Conservation (phyloP, 2,113 vertebrate genomes). For the Sinocyclocheilus maitianheensis region DNA sequence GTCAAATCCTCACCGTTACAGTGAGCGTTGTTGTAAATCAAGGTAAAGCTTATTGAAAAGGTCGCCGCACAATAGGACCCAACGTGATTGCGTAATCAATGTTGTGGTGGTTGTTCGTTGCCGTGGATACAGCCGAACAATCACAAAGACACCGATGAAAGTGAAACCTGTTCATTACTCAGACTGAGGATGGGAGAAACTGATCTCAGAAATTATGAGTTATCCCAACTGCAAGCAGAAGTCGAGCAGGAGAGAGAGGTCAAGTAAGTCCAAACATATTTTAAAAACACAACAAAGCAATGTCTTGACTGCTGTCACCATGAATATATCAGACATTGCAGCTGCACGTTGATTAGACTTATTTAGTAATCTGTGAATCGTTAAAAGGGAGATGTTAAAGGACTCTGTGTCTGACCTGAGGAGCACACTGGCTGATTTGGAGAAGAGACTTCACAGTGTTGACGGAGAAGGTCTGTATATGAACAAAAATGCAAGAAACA, state of each 20-base stretch:
- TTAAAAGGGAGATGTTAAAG: constrained; percentile 69
- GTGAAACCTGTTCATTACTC: neutral
- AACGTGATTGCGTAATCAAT: neutral
- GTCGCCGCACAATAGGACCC: neutral
- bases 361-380: neutral
- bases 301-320: too few species aligned
- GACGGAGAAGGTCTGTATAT: constrained; percentile 62
- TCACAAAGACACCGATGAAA: neutral
- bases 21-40: neutral
- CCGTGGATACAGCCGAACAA: constrained; percentile 61
- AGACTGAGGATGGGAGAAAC: constrained; percentile 44
- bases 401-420: constrained; percentile 70
- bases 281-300: neutral
- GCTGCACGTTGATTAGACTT: neutral
- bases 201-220: constrained; percentile 58
- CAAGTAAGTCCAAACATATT: constrained; percentile 62
- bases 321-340: neutral
- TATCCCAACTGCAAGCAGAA: constrained; percentile 60
- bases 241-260: constrained; percentile 69
- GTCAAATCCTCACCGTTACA: neutral
- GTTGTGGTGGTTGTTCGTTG: constrained; percentile 21
- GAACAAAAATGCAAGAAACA: neutral
- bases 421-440: constrained; percentile 67
- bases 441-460: constrained; percentile 68
- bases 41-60: neutral